Conservation (phyloP, 2,797 vertebrate genomes). For the Picus viridis region DNA sequence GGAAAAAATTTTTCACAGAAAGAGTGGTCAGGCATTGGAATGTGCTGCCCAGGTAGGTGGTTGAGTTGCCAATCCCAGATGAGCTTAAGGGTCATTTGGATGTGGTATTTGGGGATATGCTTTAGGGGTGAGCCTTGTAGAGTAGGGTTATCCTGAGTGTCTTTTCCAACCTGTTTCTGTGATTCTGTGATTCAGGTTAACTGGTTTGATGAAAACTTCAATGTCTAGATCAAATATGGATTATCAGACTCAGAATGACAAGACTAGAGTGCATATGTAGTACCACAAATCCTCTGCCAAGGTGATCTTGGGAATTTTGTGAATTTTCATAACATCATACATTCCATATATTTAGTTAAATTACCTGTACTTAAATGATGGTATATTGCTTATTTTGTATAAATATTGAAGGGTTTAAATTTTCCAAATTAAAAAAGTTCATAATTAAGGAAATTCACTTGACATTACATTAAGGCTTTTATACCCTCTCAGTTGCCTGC, state of each 20-base stretch:
- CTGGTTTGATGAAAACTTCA: background rate
- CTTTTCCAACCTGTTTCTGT: no score
- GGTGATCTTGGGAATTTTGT: background rate
- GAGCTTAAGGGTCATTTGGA: no score
- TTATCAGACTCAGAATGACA: background rate
- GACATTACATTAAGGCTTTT: background rate
- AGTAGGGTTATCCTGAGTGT: no score
- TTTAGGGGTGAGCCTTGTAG: no score
- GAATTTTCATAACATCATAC: background rate
- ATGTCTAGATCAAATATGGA: background rate
- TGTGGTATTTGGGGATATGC: no score
- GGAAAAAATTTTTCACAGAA: no score
- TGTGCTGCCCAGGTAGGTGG: no score
- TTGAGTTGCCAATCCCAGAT: no score
- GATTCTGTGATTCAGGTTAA: background rate
- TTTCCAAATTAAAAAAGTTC: background rate
- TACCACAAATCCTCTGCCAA: background rate
- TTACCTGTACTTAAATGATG: background rate
- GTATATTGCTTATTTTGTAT: background rate
- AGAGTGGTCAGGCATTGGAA: no score
- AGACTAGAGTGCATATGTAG: background rate
- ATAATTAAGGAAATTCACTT: background rate
- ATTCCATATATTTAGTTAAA: background rate
- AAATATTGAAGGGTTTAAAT: background rate
- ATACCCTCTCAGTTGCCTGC: background rate